These are phyloP conservation scores for Polylopha cassiicola DNA, from an alignment of 2,888 invertebrate species.

Conservation along the genomic window DNA sequence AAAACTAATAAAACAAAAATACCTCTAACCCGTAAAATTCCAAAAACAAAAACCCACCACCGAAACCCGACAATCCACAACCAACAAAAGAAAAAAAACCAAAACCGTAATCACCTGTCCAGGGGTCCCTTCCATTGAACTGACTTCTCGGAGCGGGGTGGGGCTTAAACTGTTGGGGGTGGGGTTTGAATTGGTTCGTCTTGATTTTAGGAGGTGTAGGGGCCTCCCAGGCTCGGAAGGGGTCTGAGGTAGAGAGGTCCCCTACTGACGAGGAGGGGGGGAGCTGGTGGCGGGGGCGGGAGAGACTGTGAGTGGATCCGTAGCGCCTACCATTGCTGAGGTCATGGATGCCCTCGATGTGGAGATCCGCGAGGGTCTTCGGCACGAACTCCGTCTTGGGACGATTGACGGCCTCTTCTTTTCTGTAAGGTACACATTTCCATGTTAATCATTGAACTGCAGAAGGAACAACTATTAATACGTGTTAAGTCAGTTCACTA, in stretches of 20 bases:
- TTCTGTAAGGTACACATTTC: conserved; percentile 71
- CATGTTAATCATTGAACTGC: too few species aligned
- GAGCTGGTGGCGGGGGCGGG: conserved; percentile 53
- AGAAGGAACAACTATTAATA: too few species aligned
- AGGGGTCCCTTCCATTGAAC: conserved; percentile 75
- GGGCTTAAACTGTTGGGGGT: conserved; percentile 41
- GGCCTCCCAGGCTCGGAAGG: conserved; percentile 61
- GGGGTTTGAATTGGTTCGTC: conserved; percentile 26
- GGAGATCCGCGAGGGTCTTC: conserved; percentile 91
- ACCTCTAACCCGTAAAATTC: neutral
- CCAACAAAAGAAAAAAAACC: conserved; percentile 42
- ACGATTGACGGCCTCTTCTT: conserved; percentile 91
- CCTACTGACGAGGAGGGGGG: conserved; percentile 61
- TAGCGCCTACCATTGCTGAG: conserved; percentile 81
- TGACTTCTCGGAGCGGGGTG: conserved; percentile 63
- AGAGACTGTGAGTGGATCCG: conserved; percentile 71
- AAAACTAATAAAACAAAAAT: neutral
- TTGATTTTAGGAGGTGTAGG: conserved; percentile 33
- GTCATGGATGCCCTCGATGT: conserved; percentile 87
- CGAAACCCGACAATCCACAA: conserved; percentile 42
- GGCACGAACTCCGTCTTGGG: conserved; percentile 94
- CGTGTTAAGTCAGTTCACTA: too few species aligned
- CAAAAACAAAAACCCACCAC: conserved; percentile 8
- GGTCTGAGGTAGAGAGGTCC: conserved; percentile 57
- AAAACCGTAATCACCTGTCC: conserved; percentile 78